These are phyloP conservation scores for Noctua fimbriata DNA, from an alignment of 2,888 invertebrate genomes.

Conservation along the genomic window DNA sequence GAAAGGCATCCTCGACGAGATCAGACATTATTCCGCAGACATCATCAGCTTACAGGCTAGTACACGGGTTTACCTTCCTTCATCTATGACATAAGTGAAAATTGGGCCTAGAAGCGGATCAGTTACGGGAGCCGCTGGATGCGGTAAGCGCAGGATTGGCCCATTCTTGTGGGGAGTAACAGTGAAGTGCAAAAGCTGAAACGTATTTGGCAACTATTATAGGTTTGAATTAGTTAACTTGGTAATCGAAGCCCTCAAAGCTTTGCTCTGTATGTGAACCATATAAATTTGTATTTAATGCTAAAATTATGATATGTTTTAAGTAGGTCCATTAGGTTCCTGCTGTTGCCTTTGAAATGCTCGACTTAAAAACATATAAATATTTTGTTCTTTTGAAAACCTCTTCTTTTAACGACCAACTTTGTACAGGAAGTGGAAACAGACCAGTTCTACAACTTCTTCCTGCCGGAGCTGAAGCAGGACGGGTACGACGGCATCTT, in stretches of 20 bases:
- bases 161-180: neutral
- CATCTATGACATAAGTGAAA: neutral
- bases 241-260: neutral
- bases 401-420: neutral
- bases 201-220: neutral
- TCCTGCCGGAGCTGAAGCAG: conserved; percentile 97
- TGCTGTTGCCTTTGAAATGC: neutral
- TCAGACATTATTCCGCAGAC: conserved; percentile 98
- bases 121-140: neutral
- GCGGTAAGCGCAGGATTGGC: neutral
- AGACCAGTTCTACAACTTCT: conserved; percentile 99
- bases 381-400: neutral
- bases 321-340: neutral
- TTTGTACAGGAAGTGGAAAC: conserved; percentile 98
- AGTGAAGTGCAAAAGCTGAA: neutral
- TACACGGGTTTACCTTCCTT: conserved; percentile 6
- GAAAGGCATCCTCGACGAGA: conserved; percentile 99
- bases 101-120: too few species aligned
- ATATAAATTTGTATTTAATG: neutral
- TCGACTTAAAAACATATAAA: neutral
- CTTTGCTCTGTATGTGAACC: neutral
- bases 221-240: neutral
- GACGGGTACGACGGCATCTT: conserved; percentile 99
- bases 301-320: neutral
- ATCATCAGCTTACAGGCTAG: conserved; percentile 95